Percentiles rank a stretch among this genome's conserved stretches.
Evolutionary conservation across 1,140 invertebrate genomes (phyloP).

Genomic region (Magallana gigas): DNA sequence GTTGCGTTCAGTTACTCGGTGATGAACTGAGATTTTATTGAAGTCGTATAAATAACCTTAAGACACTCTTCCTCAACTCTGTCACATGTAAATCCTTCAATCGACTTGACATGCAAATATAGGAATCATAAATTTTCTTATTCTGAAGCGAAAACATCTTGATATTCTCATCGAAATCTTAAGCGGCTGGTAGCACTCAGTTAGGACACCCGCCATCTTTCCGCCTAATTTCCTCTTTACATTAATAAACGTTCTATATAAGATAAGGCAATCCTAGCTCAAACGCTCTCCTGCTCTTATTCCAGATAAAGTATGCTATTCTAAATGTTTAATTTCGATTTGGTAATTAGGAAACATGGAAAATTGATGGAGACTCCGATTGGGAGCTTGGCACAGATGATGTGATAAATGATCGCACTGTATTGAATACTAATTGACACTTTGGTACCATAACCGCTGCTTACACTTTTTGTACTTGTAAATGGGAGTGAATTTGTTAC

Average conservation of each 20-base stretch:
- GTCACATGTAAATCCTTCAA: background rate
- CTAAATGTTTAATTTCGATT: slow-evolving; percentile 12
- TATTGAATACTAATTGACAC: background rate
- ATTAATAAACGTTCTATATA: background rate
- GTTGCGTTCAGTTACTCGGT: too few relatives aligned
- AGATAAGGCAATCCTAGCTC: slow-evolving; percentile 12
- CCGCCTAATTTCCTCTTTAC: slow-evolving; percentile 25
- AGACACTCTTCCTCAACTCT: background rate
- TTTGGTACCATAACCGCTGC: background rate
- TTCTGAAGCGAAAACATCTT: background rate
- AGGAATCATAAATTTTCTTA: slow-evolving; percentile 1
- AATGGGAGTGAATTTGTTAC: too few relatives aligned
- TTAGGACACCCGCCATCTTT: slow-evolving; percentile 20
- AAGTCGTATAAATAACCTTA: background rate
- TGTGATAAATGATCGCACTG: background rate
- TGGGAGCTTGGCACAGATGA: background rate
- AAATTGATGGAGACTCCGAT: slow-evolving; percentile 6
- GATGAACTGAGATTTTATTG: background rate
- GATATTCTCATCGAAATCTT: slow-evolving; percentile 19
- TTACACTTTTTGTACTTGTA: too few relatives aligned
- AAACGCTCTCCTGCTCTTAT: slow-evolving; percentile 9
- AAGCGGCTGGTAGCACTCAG: background rate
- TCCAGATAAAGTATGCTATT: background rate
- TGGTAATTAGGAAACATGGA: slow-evolving; percentile 26
- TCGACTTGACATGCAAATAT: slow-evolving; percentile 9